Conservation (phyloP, 2,797 vertebrate genomes). For the Megalops cyprinoides region DNA sequence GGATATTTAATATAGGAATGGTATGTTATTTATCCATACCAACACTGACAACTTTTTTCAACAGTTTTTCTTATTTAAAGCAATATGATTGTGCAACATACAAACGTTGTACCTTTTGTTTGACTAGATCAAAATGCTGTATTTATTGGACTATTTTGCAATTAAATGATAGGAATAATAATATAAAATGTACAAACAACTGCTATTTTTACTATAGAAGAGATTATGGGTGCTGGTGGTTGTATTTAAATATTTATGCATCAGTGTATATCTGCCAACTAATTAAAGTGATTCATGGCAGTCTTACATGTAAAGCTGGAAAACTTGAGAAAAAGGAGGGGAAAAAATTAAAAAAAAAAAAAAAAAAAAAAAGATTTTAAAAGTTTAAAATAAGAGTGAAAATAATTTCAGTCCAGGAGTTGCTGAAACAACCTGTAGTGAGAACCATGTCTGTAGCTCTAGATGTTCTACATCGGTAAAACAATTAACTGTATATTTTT, state of each 20-base stretch:
- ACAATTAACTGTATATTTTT: slow-evolving; percentile 90
- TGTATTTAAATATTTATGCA: slow-evolving; percentile 82
- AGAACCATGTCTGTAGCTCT: slow-evolving; percentile 97
- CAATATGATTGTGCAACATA: slow-evolving; percentile 84
- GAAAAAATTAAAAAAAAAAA: slow-evolving; percentile 58
- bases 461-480: slow-evolving; percentile 98
- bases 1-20: slow-evolving; percentile 71
- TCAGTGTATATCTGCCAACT: slow-evolving; percentile 87
- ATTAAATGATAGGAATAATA: slow-evolving; percentile 80
- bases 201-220: slow-evolving; percentile 89
- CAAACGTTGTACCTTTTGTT: slow-evolving; percentile 83
- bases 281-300: slow-evolving; percentile 81
- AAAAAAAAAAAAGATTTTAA: slow-evolving; percentile 75
- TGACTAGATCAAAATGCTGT: slow-evolving; percentile 88
- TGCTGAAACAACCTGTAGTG: slow-evolving; percentile 90
- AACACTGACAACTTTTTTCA: slow-evolving; percentile 64
- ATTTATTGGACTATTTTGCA: slow-evolving; percentile 89
- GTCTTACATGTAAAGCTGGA: slow-evolving; percentile 78
- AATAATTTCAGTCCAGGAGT: slow-evolving; percentile 80
- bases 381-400: slow-evolving; percentile 60
- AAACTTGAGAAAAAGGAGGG: slow-evolving; percentile 69
- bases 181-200: slow-evolving; percentile 70
- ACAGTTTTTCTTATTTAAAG: slow-evolving; percentile 81
- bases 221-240: slow-evolving; percentile 72
- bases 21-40: slow-evolving; percentile 62